A percentile compares a stretch with the other conserved stretches of the same genome.
These are phyloP conservation scores for Coregonus suidteri DNA, from an alignment of 2,797 vertebrate genomes.

Conservation along the genomic window DNA sequence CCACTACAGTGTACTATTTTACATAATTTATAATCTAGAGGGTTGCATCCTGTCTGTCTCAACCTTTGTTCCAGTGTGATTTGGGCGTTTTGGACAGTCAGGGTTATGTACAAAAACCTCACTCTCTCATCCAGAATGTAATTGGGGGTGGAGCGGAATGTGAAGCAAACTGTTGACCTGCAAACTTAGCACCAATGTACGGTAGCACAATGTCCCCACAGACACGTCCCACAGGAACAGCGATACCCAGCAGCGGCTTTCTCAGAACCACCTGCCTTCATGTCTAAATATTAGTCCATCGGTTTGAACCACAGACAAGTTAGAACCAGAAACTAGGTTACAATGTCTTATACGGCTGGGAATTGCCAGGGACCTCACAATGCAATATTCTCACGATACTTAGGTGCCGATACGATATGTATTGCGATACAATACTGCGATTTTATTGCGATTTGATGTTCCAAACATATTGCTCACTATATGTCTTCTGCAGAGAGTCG, in stretches of 20 bases:
- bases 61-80: not conserved
- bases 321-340: not conserved
- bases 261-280: conserved; percentile 31
- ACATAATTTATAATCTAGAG: not conserved
- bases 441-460: too few species aligned
- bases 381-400: too few species aligned
- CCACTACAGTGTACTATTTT: not conserved
- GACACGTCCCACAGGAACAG: conserved; percentile 30
- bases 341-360: too few species aligned
- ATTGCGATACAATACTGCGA: too few species aligned
- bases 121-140: not conserved
- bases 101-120: not conserved
- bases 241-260: conserved; percentile 32
- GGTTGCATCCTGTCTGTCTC: not conserved
- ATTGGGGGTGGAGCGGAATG: not conserved
- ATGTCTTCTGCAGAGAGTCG: too few species aligned
- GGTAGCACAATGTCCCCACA: conserved; percentile 21
- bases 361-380: too few species aligned
- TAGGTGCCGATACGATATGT: too few species aligned
- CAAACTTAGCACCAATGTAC: conserved; percentile 16
- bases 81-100: not conserved
- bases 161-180: conserved; percentile 33
- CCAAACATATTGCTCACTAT: too few species aligned
- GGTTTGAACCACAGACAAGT: conserved; percentile 9
- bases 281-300: conserved; percentile 22